Conservation (phyloP, 2,113 vertebrate species). For the Egretta garzetta region DNA sequence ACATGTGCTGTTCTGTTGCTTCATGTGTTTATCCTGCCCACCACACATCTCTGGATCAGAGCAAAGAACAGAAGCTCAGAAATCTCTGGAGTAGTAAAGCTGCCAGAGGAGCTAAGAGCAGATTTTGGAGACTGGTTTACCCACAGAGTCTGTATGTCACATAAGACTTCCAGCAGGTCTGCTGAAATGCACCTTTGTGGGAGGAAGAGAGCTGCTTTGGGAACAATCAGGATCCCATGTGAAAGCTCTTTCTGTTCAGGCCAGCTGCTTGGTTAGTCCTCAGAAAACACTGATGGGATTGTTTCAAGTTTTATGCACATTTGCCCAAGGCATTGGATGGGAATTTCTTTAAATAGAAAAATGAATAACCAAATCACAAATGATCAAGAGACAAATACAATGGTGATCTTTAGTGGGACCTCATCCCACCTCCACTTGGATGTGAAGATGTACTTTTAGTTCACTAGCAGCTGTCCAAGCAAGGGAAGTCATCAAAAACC, state of each 20-base stretch:
- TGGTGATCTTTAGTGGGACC: background rate
- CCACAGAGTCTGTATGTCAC: background rate
- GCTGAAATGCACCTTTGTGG: constrained; percentile 42
- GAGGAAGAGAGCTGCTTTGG: background rate
- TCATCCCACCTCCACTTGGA: background rate
- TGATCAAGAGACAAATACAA: background rate
- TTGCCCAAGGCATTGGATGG: background rate
- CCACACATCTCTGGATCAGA: background rate
- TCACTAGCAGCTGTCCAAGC: background rate
- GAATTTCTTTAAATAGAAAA: background rate
- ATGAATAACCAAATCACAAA: background rate
- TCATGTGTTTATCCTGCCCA: background rate
- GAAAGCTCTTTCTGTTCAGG: constrained; percentile 30
- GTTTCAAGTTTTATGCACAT: background rate
- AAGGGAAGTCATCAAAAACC: background rate
- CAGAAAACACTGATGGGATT: background rate
- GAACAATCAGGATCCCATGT: background rate
- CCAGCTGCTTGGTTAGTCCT: constrained; percentile 47
- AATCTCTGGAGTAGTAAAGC: constrained; percentile 31
- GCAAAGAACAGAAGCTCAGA: constrained; percentile 16
- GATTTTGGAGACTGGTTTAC: constrained; percentile 18
- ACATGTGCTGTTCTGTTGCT: background rate
- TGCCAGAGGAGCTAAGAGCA: constrained; percentile 42
- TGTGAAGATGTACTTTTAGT: background rate
- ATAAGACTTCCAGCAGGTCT: constrained; percentile 33